Conservation (phyloP, 2,797 vertebrate genomes). For the Acropternis orthonyx region DNA sequence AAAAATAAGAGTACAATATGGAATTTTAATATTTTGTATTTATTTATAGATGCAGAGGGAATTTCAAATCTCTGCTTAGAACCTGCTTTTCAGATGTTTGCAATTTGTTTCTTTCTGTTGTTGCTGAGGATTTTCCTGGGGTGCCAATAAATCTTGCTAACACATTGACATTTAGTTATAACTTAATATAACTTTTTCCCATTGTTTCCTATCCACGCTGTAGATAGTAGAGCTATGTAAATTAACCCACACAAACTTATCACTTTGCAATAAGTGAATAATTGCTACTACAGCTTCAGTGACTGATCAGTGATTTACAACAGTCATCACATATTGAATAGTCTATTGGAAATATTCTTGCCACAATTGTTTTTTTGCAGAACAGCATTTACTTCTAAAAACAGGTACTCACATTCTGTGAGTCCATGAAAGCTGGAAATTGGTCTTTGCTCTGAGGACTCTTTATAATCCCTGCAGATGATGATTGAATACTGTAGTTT, state of each 20-base stretch:
- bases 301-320: background rate
- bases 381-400: background rate
- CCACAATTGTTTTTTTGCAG: background rate
- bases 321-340: background rate
- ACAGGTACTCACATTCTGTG: rapidly evolving
- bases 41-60: background rate
- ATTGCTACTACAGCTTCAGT: background rate
- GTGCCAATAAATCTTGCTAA: background rate
- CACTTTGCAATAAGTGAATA: background rate
- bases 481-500: background rate
- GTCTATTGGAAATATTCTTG: background rate
- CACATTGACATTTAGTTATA: background rate
- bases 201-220: background rate
- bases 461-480: background rate
- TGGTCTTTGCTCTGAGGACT: background rate
- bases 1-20: background rate
- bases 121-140: background rate
- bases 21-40: background rate
- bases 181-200: background rate
- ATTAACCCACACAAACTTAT: background rate
- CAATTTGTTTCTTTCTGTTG: background rate
- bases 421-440: background rate
- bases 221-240: background rate
- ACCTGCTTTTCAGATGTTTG: rapidly evolving
- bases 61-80: background rate